Percentiles rank a stretch among this genome's conserved stretches.
Conservation (phyloP, 2,888 invertebrate genomes). For the Hyposoter dolosus region DNA sequence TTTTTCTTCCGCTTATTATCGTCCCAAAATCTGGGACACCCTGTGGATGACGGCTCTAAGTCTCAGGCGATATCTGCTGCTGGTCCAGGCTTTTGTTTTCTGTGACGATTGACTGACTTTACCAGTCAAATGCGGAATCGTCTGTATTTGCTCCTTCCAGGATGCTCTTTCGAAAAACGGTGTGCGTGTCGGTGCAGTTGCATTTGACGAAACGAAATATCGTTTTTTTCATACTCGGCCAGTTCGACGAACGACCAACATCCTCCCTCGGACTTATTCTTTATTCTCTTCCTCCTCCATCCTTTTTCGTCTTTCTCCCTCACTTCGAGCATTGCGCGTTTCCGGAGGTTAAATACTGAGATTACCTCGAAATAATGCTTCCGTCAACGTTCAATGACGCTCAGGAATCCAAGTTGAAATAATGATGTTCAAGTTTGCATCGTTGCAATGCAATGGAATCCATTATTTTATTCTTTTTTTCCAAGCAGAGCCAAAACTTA, state of each 20-base stretch:
- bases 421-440: background rate
- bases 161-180: slow-evolving; percentile 34
- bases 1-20: background rate
- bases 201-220: slow-evolving; percentile 47
- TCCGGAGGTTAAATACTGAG: slow-evolving; percentile 42
- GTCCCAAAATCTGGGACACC: background rate
- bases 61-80: background rate
- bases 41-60: background rate
- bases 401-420: background rate
- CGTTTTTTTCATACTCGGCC: slow-evolving; percentile 61
- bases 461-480: too few relatives aligned
- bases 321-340: slow-evolving; percentile 3
- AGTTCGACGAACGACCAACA: slow-evolving; percentile 57
- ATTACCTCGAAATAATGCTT: slow-evolving; percentile 31
- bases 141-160: background rate
- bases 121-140: slow-evolving; percentile 15
- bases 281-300: slow-evolving; percentile 2
- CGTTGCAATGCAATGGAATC: too few relatives aligned
- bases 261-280: slow-evolving; percentile 43
- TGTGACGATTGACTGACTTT: slow-evolving; percentile 16
- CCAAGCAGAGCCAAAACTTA: too few relatives aligned
- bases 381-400: slow-evolving; percentile 38
- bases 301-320: background rate
- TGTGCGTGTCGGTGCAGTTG: slow-evolving; percentile 25
- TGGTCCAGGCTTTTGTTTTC: slow-evolving; percentile 9